These are phyloP conservation scores for Vidua macroura DNA, from an alignment of 2,113 vertebrate genomes.

Conservation along the genomic window DNA sequence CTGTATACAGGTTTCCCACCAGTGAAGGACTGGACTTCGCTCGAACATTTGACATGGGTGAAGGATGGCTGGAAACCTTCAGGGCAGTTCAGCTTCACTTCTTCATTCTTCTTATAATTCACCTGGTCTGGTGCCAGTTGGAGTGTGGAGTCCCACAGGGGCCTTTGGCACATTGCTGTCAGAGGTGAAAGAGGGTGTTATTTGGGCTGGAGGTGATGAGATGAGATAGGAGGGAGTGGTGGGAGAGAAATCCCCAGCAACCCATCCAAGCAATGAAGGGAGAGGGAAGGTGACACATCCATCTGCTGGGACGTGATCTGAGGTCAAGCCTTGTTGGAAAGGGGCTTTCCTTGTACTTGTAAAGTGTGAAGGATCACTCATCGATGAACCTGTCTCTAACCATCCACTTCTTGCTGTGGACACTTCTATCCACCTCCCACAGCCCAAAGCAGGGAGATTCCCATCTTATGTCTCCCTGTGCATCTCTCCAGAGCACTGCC, in stretches of 20 bases:
- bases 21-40: neutral
- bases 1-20: neutral
- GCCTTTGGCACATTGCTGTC: neutral
- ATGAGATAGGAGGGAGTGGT: no score
- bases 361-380: neutral
- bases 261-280: neutral
- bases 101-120: neutral
- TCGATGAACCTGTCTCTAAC: rapidly evolving
- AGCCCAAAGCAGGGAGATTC: neutral
- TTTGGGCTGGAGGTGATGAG: neutral
- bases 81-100: neutral
- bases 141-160: neutral
- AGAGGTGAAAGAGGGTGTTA: neutral
- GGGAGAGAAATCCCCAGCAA: no score
- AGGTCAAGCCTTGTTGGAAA: neutral
- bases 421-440: neutral
- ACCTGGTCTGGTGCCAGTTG: neutral
- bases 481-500: neutral
- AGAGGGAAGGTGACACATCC: neutral
- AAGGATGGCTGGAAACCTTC: neutral
- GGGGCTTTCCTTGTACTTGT: rapidly evolving
- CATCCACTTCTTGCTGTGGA: neutral
- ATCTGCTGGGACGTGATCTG: neutral
- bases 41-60: neutral
- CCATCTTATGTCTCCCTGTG: neutral